These are phyloP conservation scores for Podiceps cristatus DNA, from an alignment of 2,113 vertebrate genomes.

Conservation along the genomic window DNA sequence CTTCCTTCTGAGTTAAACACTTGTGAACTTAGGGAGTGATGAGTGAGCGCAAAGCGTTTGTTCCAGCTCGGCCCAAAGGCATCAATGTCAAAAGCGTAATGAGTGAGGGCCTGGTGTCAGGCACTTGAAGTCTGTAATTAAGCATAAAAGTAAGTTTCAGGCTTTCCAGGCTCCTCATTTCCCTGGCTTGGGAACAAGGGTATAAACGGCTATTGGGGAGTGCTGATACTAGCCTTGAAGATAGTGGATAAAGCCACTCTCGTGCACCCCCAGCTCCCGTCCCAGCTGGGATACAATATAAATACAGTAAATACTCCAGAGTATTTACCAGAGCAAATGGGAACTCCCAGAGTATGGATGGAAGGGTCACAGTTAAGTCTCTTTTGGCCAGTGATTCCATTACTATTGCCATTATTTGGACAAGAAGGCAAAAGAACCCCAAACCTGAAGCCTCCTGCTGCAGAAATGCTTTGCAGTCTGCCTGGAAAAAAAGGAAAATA, in stretches of 20 bases:
- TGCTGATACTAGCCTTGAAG: background rate
- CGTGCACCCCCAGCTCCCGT: background rate
- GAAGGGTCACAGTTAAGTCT: background rate
- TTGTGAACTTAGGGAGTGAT: background rate
- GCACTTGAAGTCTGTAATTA: background rate
- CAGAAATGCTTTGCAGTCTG: background rate
- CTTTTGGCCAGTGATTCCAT: background rate
- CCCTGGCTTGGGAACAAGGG: background rate
- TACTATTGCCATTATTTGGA: background rate
- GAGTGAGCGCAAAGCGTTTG: background rate
- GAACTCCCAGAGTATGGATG: background rate
- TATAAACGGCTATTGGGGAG: fast-evolving
- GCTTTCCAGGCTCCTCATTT: background rate
- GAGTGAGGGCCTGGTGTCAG: background rate
- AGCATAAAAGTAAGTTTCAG: background rate
- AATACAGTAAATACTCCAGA: background rate
- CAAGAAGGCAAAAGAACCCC: background rate
- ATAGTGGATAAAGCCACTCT: background rate
- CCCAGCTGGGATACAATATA: background rate
- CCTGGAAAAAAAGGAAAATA: background rate
- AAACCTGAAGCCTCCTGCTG: background rate
- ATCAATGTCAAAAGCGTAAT: background rate
- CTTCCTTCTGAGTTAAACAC: background rate
- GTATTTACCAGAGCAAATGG: background rate
- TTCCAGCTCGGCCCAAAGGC: background rate